Percentiles rank a stretch among this genome's conserved stretches.
phyloP scores from a whole-genome alignment of 2,888 invertebrate genomes.

The Idaea biselata region DNA sequence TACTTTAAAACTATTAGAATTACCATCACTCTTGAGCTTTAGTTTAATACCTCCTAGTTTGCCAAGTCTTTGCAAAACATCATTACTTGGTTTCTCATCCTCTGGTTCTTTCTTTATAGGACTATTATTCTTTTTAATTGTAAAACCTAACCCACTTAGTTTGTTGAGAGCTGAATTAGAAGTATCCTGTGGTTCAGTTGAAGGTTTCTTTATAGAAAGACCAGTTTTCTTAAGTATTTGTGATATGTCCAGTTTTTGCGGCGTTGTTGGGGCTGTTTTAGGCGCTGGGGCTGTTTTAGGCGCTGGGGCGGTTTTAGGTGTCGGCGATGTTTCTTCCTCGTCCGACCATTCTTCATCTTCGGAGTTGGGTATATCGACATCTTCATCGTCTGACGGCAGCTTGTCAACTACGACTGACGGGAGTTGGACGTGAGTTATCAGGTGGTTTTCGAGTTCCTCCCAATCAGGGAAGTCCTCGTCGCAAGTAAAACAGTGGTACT shows the following conservation, averaged over 20 bases:
- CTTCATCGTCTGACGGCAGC: constrained; percentile 79
- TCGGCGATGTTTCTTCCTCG: constrained; percentile 57
- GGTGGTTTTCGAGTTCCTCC: constrained; percentile 73
- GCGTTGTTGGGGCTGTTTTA: constrained; percentile 39
- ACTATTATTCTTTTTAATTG: constrained; percentile 65
- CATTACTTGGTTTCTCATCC: constrained; percentile 37
- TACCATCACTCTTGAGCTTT: constrained; percentile 69
- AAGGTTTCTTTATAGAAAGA: constrained; percentile 58
- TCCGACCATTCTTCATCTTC: constrained; percentile 74
- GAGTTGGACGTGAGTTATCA: constrained; percentile 79
- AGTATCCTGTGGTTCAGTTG: constrained; percentile 39
- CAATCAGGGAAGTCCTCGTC: constrained; percentile 69
- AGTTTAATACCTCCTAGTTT: constrained; percentile 72
- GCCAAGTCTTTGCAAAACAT: constrained; percentile 65
- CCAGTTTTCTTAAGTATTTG: constrained; percentile 65
- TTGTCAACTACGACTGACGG: constrained; percentile 73
- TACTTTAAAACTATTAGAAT: constrained; percentile 66
- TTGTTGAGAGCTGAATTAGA: constrained; percentile 63
- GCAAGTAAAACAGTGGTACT: constrained; percentile 75
- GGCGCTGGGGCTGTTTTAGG: constrained; percentile 37
- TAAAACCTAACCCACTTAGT: constrained; percentile 70
- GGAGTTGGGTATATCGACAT: constrained; percentile 53
- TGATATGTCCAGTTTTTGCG: constrained; percentile 70
- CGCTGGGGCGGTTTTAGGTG: constrained; percentile 40
- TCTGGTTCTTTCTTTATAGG: constrained; percentile 63